Base-by-base conservation (phyloP, 2,113 vertebrate species). In the Oryzias curvinotus region DNA sequence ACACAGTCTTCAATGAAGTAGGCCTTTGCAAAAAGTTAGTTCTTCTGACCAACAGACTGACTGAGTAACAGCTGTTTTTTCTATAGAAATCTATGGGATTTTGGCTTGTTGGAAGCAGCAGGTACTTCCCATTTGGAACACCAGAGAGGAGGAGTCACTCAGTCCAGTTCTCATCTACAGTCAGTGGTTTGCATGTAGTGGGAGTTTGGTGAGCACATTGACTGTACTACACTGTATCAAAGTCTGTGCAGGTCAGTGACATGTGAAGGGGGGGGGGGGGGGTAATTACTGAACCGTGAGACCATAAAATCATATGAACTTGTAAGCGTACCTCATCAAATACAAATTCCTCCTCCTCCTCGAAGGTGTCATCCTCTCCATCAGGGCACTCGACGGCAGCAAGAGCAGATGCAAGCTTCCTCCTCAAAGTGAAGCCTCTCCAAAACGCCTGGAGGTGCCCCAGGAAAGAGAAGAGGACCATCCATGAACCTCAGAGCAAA, bases 401-500 rank as follows among this genome's bases (percentile, higher is more conserved):
- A 62, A 97, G 88, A 77, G 95, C 95, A 68, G 73, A 84, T 75
- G 90, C 65, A 68, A 98, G 90, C 86, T 94, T 96, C 88, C 91
- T 96, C 86, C 96, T 88, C 67, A 98, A 89, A 85, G 75, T 15
- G 74, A 91, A 93, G 69, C 97, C 96, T 71, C 93, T 96, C 96
- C 97, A 99, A 77, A 83, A 81, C 21, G 96, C 96, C 97, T 98
- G 90, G 87, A 94, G 88, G 92, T 88, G 92, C 78, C 65, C 64
- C 17, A 85, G 91, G 81, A 89, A 77, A 75, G 23, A 79, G 64
- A 77, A 59, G 60, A 68, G 61, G 62, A 4, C 7, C 10, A 12
- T 71, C 82, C 85, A 93, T 94, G 93, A 93, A 94, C 97, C 95
- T 96, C 84, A 62, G 30, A 58, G 71, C 65, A 89, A 93, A 92